Evolutionary conservation across 2,888 invertebrate species (phyloP), one percentile per base, ranked within the genome.

Genomic region (Neocrepidodera transversa): DNA sequence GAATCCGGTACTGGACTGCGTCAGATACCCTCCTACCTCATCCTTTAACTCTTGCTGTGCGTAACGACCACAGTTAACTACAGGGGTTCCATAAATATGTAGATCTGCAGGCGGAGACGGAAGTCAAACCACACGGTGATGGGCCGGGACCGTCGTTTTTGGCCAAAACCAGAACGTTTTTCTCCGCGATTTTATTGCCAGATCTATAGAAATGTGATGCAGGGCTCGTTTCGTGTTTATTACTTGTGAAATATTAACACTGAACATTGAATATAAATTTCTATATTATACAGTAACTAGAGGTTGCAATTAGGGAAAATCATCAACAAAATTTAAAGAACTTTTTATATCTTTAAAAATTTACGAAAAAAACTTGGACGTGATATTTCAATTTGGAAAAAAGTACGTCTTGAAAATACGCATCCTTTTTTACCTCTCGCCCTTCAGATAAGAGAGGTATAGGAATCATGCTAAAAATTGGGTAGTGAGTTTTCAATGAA

Each of bases 31-130:
- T 17, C 26, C 18, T 0, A 17, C 18, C 51, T 8, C 32, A 13
- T 11, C 30, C 30, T 48, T 42, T 49, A 50, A 45, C 54, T 57
- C 35, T 62, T 58, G 61, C 61, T 51, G 61, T 67, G 66, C 68
- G 65, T 67, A 67, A 68, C 67, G 65, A 64, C 52, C 52, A 59
- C 60, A 62, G 63, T 66, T 65, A 68, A 68, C 66, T 63, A 64
- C 67, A 66, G 67, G 64, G 58, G 59, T 48, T 58, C 66, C 65
- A 69, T 69, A 69, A 69, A 69, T 69, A 69, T 69, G 67, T 68
- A 69, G 67, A 69, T 67, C 66, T 67, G 63, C 58, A 63, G 57
- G 63, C 54, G 61, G 58, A 52, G 63, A 42, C 64, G 64, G 65
- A 66, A 57, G 54, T 48, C 45, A 40, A 43, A 53, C 45, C 49